Evolutionary conservation across 2,113 vertebrate genomes (phyloP), one percentile per base, ranked within the genome.

Genomic region (Cottus gobio): DNA sequence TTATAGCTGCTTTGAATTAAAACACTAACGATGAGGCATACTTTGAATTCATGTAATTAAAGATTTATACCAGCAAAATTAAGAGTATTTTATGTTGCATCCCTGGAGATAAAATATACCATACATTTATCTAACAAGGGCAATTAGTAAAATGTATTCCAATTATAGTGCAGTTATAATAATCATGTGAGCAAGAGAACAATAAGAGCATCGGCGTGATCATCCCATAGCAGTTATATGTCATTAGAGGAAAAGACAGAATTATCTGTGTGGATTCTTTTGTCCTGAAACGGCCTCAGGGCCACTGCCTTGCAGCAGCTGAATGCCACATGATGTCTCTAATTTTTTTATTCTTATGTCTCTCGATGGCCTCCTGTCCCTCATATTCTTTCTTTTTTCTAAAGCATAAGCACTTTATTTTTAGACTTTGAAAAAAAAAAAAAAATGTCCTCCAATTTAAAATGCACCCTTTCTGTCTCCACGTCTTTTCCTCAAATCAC

Each of bases 181-280:
- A 83, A 71, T 80, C 26, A 26, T 76, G 64, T 89, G 79, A 85
- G 86, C 71, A 28, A 83, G 75, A 88, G 85, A 90, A 91, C 85
- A 86, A 93, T 80, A 71, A 84, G 80, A 75, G 85, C 84, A 83
- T 74, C 70, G 71, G 80, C 42, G 42, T 77, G 78, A 91, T 92
- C 85, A 86, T 88, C 70, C 76, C 69, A 34, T 86, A 82, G 84
- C 86, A 84, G 57, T 88, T 77, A 84, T 71, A 89, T 80, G 86
- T 84, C 75, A 89, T 94, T 92, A 92, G 84, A 58, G 50, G 77
- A 79, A 64, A 77, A 78, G 24, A 60, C 71, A 56, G 73, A 60
- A 76, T 84, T 67, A 84, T 75, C 62, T 68, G 80, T 44, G 67
- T 36, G 70, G 71, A 83, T 84, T 90, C 31, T 74, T 87, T 86